Conservation (phyloP, 2,888 invertebrate genomes). For the Leptogaster cylindrica region DNA sequence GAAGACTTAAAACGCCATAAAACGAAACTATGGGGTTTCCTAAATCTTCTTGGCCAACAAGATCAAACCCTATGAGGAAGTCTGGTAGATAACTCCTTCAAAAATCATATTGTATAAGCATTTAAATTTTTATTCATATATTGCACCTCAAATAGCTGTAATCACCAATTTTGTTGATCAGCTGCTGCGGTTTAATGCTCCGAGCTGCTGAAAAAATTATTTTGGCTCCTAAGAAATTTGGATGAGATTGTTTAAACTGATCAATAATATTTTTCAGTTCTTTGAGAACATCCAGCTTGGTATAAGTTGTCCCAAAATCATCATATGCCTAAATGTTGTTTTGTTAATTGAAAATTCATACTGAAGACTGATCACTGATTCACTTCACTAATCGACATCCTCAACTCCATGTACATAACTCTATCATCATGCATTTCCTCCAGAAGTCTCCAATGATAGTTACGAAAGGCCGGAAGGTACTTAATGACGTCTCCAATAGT, state of each 20-base stretch:
- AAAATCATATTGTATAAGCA: too few species aligned
- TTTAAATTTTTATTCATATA: too few species aligned
- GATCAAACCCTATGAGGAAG: conserved; percentile 70
- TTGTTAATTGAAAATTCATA: too few species aligned
- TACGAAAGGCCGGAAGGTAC: conserved; percentile 66
- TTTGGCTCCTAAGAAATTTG: conserved; percentile 67
- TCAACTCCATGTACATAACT: conserved; percentile 68
- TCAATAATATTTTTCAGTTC: conserved; percentile 59
- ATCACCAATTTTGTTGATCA: too few species aligned
- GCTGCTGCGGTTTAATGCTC: too few species aligned
- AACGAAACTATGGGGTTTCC: conserved; percentile 63
- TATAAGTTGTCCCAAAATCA: conserved; percentile 63
- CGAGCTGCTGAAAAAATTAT: conserved; percentile 63
- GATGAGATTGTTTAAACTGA: conserved; percentile 64
- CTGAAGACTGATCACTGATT: neutral
- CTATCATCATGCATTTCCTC: conserved; percentile 68
- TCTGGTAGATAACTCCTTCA: too few species aligned
- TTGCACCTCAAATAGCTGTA: too few species aligned
- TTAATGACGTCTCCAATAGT: conserved; percentile 62
- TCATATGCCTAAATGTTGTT: conserved; percentile 64
- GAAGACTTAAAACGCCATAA: conserved; percentile 50
- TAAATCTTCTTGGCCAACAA: conserved; percentile 72
- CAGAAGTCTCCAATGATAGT: conserved; percentile 65
- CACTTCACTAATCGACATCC: conserved; percentile 56
- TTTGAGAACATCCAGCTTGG: conserved; percentile 61